Base-by-base conservation (phyloP, 2,888 invertebrate species). In the Balanococcus diminutus region DNA sequence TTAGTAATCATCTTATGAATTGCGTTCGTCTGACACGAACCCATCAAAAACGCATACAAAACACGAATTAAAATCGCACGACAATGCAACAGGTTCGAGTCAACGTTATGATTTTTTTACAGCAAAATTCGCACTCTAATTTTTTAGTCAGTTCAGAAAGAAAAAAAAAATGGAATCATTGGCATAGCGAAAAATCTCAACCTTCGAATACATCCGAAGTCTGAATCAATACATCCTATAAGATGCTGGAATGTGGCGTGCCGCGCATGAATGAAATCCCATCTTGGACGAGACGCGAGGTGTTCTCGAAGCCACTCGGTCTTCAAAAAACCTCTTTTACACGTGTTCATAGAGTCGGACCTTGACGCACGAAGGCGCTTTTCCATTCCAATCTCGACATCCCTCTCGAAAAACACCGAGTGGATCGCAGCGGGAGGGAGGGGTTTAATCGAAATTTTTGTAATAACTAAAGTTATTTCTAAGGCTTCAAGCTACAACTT, bases 81-180 rank as follows among this genome's bases (percentile, higher is more conserved):
- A 6, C 31, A 72, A 72, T 28, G 72, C 72, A 72, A 72, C 72
- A 72, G 31, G 72, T n/a, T n/a, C n/a, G n/a, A n/a, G n/a, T 72
- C 31, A 0, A 72, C 72, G 72, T 72, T 22, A 72, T 31, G 72
- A 72, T 31, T 72, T 72, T 72, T 72, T 28, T 25, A n/a, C n/a
- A n/a, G n/a, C n/a, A n/a, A n/a, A n/a, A n/a, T n/a, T 42, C 16
- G 3, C 16, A 42, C 42, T 16, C 1, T 2, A 2, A 11, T 42
- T 14, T 16, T 16, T 14, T 42, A 16, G 11, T 42, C 16, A 3
- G 11, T 16, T 16, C 31, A 72, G 31, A 31, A 4, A 1, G 5
- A 72, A 72, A 72, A 19, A 31, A 72, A 31, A 28, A 14, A 11
- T 14, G 42, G 42, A 42, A 42, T 22, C 31, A 28, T 31, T 5